A percentile compares a stretch with the other conserved stretches of the same genome.
phyloP scores from a whole-genome alignment of 2,888 invertebrate species.

The Phlogophora meticulosa region DNA sequence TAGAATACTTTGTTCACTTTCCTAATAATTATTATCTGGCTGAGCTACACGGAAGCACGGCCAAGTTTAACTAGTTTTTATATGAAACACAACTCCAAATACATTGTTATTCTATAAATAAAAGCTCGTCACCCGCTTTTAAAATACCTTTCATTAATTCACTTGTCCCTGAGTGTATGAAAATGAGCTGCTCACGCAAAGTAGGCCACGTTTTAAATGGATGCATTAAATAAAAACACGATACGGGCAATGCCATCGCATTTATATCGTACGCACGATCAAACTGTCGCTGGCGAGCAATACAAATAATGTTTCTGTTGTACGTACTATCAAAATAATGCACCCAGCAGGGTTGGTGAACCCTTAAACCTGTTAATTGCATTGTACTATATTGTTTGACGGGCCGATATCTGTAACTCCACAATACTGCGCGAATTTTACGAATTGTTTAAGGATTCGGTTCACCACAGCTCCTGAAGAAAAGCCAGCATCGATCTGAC shows the following conservation, averaged over 20 bases:
- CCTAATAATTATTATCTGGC: too few species aligned
- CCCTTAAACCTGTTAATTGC: too few species aligned
- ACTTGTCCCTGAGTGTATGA: slow-evolving; percentile 30
- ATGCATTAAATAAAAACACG: slow-evolving; percentile 54
- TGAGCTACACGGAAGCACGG: too few species aligned
- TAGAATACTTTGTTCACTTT: too few species aligned
- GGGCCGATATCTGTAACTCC: too few species aligned
- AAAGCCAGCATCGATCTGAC: too few species aligned
- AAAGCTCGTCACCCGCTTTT: not conserved
- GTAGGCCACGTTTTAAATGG: slow-evolving; percentile 44
- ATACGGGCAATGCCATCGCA: slow-evolving; percentile 39
- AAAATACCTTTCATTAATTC: slow-evolving; percentile 30
- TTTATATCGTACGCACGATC: slow-evolving; percentile 56
- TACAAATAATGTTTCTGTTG: slow-evolving; percentile 36
- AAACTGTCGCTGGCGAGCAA: slow-evolving; percentile 22
- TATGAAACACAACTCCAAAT: too few species aligned
- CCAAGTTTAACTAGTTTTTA: too few species aligned
- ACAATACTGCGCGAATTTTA: too few species aligned
- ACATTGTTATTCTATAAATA: not conserved
- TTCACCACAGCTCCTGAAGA: too few species aligned
- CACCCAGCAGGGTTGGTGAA: not conserved
- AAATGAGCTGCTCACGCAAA: slow-evolving; percentile 41
- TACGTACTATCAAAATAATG: slow-evolving; percentile 21
- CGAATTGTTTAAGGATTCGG: too few species aligned
- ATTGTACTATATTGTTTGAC: too few species aligned